A percentile compares a stretch with the other conserved stretches of the same genome.
Evolutionary conservation across 1,140 invertebrate species (phyloP).

Genomic region (Eumeta japonica): DNA sequence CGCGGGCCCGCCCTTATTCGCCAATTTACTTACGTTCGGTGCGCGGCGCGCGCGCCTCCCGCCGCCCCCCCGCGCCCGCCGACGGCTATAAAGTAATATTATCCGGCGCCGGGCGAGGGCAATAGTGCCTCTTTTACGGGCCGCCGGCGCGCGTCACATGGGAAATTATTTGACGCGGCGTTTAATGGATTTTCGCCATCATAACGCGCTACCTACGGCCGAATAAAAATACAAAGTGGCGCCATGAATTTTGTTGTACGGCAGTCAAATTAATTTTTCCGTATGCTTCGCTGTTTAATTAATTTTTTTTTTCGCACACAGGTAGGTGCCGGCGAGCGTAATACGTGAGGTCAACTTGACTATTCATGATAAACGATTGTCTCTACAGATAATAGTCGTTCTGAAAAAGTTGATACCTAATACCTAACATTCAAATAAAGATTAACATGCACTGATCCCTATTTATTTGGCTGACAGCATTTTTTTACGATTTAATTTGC

Average conservation of each 20-base stretch:
- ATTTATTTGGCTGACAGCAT: too few species aligned
- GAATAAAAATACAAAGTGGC: constrained; percentile 34
- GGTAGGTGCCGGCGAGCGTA: too few species aligned
- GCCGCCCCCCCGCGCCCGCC: constrained; percentile 37
- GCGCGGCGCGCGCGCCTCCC: constrained; percentile 35
- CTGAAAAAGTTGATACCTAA: too few species aligned
- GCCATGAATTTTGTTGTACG: neutral
- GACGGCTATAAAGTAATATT: constrained; percentile 55
- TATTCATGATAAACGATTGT: too few species aligned
- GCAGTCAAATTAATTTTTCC: neutral
- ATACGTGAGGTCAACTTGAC: too few species aligned
- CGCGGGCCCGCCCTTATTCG: constrained; percentile 51
- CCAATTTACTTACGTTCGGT: constrained; percentile 54
- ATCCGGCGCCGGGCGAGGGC: constrained; percentile 45
- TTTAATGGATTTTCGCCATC: constrained; percentile 57
- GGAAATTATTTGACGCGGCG: constrained; percentile 56
- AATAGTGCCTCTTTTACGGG: constrained; percentile 55
- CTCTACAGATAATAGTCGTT: too few species aligned
- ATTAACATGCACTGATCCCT: too few species aligned
- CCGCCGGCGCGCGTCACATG: constrained; percentile 52
- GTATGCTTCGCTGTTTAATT: too few species aligned
- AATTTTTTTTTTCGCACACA: too few species aligned
- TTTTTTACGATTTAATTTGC: too few species aligned
- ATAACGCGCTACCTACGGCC: constrained; percentile 50
- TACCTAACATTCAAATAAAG: too few species aligned